phyloP scores from a whole-genome alignment of 2,113 vertebrate genomes.

The Brachyhypopomus occidentalis region DNA sequence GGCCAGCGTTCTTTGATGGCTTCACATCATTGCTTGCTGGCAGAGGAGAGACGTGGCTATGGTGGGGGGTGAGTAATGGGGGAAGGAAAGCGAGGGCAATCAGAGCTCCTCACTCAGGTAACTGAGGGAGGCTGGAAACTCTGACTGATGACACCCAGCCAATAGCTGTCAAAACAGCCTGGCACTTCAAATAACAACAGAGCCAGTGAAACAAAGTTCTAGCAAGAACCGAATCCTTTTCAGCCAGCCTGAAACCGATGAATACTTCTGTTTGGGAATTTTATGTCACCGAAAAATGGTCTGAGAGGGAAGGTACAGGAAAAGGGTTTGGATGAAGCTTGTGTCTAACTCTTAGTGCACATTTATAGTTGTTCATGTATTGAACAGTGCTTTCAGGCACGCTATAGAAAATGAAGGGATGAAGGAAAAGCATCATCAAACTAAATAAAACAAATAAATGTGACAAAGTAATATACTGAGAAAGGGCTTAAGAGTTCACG shows the following conservation, averaged over 20 bases:
- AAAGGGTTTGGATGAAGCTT: not conserved
- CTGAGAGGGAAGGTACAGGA: not conserved
- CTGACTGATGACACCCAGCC: slow-evolving; percentile 29
- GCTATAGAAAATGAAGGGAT: not conserved
- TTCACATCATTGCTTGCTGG: not conserved
- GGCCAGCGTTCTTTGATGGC: not conserved
- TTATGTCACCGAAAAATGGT: not conserved
- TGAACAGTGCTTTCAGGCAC: not conserved
- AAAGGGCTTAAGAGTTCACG: slow-evolving; percentile 3
- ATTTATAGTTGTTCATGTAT: too few species aligned
- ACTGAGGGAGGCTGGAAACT: slow-evolving; percentile 7
- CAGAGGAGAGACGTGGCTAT: not conserved
- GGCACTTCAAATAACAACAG: slow-evolving; percentile 8
- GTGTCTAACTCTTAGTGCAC: not conserved
- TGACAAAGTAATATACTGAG: slow-evolving; percentile 2
- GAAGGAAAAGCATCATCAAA: not conserved
- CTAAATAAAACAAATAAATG: slow-evolving; percentile 1
- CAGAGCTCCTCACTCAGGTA: slow-evolving; percentile 9
- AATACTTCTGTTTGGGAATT: not conserved
- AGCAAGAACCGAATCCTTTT: slow-evolving; percentile 3
- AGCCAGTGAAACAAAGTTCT: not conserved
- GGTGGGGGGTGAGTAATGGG: slow-evolving; percentile 11
- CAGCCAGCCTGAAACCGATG: slow-evolving; percentile 1
- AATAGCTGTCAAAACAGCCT: slow-evolving; percentile 20
- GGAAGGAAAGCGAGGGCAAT: slow-evolving; percentile 41